A percentile compares a stretch with the other conserved stretches of the same genome.
phyloP scores from a whole-genome alignment of 1,140 invertebrate genomes.

The Mya arenaria region DNA sequence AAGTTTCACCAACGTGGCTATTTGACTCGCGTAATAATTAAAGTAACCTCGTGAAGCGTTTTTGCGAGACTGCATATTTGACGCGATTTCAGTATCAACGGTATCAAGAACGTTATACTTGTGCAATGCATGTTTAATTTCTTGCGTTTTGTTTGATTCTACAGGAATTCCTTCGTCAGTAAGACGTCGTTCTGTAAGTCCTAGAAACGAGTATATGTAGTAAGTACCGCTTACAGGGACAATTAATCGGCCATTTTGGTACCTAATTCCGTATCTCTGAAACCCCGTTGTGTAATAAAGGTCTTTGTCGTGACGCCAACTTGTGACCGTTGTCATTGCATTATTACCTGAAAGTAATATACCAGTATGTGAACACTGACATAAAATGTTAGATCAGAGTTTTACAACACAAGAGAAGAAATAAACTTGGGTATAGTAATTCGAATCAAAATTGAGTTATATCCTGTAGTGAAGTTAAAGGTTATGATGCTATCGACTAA shows the following conservation, averaged over 20 bases:
- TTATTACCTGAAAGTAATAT: no score
- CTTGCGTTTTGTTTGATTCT: not conserved
- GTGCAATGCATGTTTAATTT: not conserved
- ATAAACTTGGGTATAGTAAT: no score
- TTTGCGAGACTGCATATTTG: not conserved
- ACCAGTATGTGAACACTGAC: no score
- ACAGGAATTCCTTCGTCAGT: not conserved
- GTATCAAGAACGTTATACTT: conserved; percentile 17
- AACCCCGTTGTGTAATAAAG: conserved; percentile 14
- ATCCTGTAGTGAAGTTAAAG: no score
- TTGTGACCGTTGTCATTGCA: conserved; percentile 19
- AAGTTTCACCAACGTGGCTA: no score
- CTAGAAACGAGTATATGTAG: conserved; percentile 10
- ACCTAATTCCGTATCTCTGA: not conserved
- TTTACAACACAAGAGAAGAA: no score
- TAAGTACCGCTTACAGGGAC: conserved; percentile 3
- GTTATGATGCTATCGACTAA: no score
- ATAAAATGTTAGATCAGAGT: no score
- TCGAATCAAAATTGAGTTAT: no score
- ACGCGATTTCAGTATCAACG: not conserved
- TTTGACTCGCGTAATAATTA: no score
- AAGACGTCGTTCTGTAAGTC: not conserved
- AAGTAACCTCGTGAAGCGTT: not conserved
- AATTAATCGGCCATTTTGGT: conserved; percentile 12
- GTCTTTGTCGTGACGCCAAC: conserved; percentile 2